Base-by-base conservation (phyloP, 2,797 vertebrate species). In the Sebastes trivittatus region DNA sequence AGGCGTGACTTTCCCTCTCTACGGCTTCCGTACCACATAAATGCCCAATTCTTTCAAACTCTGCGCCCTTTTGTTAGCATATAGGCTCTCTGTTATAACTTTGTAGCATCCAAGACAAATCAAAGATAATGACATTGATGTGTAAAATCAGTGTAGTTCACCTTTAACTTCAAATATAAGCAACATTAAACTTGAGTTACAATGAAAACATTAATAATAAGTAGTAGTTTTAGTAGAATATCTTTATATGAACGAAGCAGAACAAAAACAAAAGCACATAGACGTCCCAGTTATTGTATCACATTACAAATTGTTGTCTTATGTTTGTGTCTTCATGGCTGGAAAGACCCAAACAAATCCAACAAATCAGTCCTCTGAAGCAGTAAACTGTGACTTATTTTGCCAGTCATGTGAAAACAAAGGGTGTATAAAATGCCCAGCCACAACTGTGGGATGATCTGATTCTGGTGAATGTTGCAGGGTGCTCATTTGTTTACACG, bases 361-460 rank as follows among this genome's bases (percentile, higher is more conserved):
- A 32, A 77, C 72, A 68, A 42, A 42, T 85, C 80, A 81, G 87
- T 89, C 60, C 88, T 88, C 81, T 88, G 91, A 85, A 86, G 92
- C 92, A 86, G 81, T 88, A 88, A 92, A 92, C 86, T 92, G 91
- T 92, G 93, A 93, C 91, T 88, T 92, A 93, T 92, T 89, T 88
- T 88, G 70, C 81, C 90, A 92, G 82, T 93, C 93, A 93, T 92
- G 93, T 94, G 93, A 90, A 88, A 93, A 94, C 90, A 84, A 81
- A 79, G 65, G 8, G 69, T 78, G 83, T 90, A 93, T 92, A 92
- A 93, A 92, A 77, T 69, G 71, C 83, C 46, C 84, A 52, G 81
- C 66, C 75, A 86, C 87, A 85, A 81, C 73, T 14, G 30, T 42
- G 77, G 59, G 75, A 69, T 36, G 55, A 84, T 81, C 82, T 58